Evolutionary conservation across 2,113 vertebrate species (phyloP).

Genomic region (Prochilodus magdalenae): DNA sequence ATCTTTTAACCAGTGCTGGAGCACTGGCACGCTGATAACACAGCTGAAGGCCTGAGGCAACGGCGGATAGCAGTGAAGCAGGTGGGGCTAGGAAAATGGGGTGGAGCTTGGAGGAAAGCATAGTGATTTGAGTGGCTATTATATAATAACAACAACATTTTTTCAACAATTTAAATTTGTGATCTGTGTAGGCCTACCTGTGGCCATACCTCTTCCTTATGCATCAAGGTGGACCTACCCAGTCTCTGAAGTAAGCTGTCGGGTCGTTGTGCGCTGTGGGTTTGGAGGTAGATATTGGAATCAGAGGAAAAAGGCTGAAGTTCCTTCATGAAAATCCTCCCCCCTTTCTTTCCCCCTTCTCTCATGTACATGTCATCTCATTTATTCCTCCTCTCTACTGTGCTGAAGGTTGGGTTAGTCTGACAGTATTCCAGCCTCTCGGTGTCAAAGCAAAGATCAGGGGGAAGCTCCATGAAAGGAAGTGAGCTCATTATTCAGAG

Average conservation of each 20-base stretch:
- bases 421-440: conserved; percentile 55
- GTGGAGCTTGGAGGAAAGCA: too few relatives aligned
- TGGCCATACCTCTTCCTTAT: not conserved
- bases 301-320: conserved; percentile 1
- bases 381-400: conserved; percentile 45
- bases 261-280: conserved; percentile 11
- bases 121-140: too few relatives aligned
- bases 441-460: conserved; percentile 50
- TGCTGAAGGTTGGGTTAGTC: conserved; percentile 55
- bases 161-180: too few relatives aligned
- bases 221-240: not conserved
- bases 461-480: conserved; percentile 58
- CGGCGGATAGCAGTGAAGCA: too few relatives aligned
- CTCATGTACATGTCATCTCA: conserved; percentile 57
- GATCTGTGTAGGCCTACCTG: too few relatives aligned
- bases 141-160: too few relatives aligned
- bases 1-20: too few relatives aligned
- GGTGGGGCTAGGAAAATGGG: too few relatives aligned
- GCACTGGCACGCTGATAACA: too few relatives aligned
- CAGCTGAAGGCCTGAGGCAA: too few relatives aligned
- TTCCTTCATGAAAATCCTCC: conserved; percentile 14
- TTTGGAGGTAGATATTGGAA: conserved; percentile 6
- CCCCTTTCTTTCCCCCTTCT: conserved; percentile 40
- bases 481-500: conserved; percentile 75
- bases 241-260: conserved; percentile 18